Conservation (phyloP, 2,113 vertebrate genomes). For the Tringa solitaria region DNA sequence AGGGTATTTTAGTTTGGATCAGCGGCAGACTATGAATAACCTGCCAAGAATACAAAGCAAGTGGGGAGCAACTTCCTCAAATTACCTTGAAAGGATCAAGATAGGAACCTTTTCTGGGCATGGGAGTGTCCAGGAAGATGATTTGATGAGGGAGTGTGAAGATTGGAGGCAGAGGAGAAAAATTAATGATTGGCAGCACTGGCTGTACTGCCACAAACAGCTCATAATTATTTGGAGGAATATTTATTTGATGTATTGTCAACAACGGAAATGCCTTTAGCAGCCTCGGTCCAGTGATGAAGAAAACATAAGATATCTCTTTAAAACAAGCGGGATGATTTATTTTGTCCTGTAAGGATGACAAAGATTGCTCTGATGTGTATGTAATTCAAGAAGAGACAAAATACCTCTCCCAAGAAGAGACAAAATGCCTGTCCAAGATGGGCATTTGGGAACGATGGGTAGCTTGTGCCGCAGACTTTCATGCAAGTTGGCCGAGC, state of each 20-base stretch:
- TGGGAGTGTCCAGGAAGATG: background rate
- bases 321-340: background rate
- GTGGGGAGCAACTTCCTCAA: background rate
- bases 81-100: background rate
- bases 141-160: background rate
- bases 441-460: background rate
- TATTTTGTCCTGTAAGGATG: background rate
- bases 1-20: background rate
- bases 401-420: background rate
- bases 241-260: background rate
- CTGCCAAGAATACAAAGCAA: background rate
- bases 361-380: background rate
- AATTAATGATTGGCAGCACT: background rate
- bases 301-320: background rate
- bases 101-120: background rate
- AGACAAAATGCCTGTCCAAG: background rate
- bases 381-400: background rate
- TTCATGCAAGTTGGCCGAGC: background rate
- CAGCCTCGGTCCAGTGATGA: background rate
- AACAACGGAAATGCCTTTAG: background rate
- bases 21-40: background rate
- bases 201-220: background rate
- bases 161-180: background rate
- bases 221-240: background rate
- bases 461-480: background rate